Percentiles rank a stretch among this genome's conserved stretches.
These are phyloP conservation scores for Microplitis deprimator DNA, from an alignment of 2,888 invertebrate species.

Conservation along the genomic window DNA sequence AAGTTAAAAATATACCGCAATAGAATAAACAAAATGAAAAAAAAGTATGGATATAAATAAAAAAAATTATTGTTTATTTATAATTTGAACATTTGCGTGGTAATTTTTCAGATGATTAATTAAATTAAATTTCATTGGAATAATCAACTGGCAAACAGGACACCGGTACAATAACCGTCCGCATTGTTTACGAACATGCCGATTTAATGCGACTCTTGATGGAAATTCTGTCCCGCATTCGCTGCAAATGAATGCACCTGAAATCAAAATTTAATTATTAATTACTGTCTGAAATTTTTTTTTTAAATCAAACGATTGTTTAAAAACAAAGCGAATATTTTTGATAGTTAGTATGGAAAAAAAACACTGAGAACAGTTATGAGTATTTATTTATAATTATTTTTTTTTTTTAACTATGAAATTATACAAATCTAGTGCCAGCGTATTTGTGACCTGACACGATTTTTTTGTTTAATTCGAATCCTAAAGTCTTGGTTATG, in stretches of 20 bases:
- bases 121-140: conserved; percentile 63
- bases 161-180: conserved; percentile 64
- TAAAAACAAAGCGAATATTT: too few species aligned
- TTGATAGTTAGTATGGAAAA: background rate
- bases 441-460: background rate
- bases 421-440: background rate
- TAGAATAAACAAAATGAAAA: too few species aligned
- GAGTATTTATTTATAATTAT: background rate
- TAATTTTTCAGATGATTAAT: conserved; percentile 51
- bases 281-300: background rate
- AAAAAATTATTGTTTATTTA: too few species aligned
- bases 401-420: background rate
- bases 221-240: conserved; percentile 75
- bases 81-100: background rate
- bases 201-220: conserved; percentile 73
- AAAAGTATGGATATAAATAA: too few species aligned
- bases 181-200: conserved; percentile 65
- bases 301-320: background rate
- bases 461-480: conserved; percentile 8
- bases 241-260: conserved; percentile 67
- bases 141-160: conserved; percentile 59
- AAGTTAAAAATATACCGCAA: too few species aligned
- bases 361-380: background rate
- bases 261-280: conserved; percentile 45
- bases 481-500: conserved; percentile 44